Base-by-base conservation (phyloP, 2,797 vertebrate genomes). In the Muraenolepis orangiensis region DNA sequence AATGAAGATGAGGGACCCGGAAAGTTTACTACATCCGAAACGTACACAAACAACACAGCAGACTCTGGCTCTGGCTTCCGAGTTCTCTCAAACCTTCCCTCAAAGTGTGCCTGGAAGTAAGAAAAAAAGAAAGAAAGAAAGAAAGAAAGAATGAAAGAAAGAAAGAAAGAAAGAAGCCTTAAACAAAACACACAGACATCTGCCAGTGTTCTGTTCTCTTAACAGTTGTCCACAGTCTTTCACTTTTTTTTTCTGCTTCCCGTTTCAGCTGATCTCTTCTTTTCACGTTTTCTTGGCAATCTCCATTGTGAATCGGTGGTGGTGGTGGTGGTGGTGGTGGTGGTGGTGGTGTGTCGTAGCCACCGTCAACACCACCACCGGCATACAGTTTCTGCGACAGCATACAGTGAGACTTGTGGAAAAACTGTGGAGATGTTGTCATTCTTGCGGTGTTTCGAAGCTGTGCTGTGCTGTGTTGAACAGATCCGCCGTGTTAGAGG, bases 181-280 rank as follows among this genome's bases (percentile, higher is more conserved):
- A 74, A 71, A 74, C 2, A 8, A 85, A 85, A 80, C 72, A 82
- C 80, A 84, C 87, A 84, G 92, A 91, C 91, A 91, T 91, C 88
- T 91, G 90, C 88, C 89, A 85, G 76, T 86, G 83, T 90, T 90
- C 85, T 89, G 81, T 87, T 91, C 89, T 82, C 84, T 87, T 87
- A 89, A 91, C 90, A 91, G 87, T 92, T 91, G 88, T 91, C 90
- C 85, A 81, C 88, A 90, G 91, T 92, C 91, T 90, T 92, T 91
- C 90, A 89, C 91, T 87, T 87, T 90, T 89, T 87, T 86, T 66
- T 61, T 61, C 23, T 23, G 7, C 20, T 29, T 29, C 20, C 6
- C 36, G 10, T n/a, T 67, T 67, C 66, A 86, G 90, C 88, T 84
- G 85, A 91, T 88, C 88, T 90, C 87, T 89, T 87, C 87, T 87